phyloP scores from a whole-genome alignment of 2,888 invertebrate genomes.

The Tetragonula carbonaria region DNA sequence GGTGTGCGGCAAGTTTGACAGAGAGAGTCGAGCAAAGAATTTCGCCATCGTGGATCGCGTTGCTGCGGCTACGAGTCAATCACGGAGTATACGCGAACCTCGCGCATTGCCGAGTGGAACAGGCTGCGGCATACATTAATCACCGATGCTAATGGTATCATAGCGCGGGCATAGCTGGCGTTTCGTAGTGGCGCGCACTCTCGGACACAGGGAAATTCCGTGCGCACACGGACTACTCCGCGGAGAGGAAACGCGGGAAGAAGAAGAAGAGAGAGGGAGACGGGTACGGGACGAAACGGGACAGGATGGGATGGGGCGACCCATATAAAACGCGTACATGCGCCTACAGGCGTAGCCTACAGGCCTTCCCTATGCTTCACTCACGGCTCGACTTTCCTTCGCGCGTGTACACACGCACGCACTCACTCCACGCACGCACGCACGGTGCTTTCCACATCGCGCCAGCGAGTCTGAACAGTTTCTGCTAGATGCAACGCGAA shows the following conservation, averaged over 20 bases:
- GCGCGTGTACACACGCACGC: neutral
- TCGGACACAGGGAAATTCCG: constrained; percentile 47
- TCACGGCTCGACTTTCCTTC: constrained; percentile 30
- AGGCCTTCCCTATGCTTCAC: constrained; percentile 25
- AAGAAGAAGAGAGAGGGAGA: constrained; percentile 24
- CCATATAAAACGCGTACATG: constrained; percentile 47
- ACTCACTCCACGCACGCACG: neutral
- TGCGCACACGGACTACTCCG: constrained; percentile 1
- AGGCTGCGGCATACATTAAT: constrained; percentile 82
- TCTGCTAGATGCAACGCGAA: constrained; percentile 17
- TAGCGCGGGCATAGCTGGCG: constrained; percentile 77
- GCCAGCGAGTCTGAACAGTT: constrained; percentile 6
- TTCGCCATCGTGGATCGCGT: constrained; percentile 22
- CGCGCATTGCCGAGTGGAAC: constrained; percentile 75
- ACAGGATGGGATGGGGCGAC: constrained; percentile 5
- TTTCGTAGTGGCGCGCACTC: constrained; percentile 64
- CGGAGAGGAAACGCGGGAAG: constrained; percentile 29
- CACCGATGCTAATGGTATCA: constrained; percentile 83
- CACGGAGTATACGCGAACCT: constrained; percentile 75
- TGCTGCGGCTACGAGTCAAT: constrained; percentile 75
- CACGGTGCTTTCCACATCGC: neutral
- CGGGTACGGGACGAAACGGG: neutral
- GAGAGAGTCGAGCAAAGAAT: no score
- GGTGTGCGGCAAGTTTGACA: no score
- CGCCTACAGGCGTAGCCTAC: neutral